Conservation (phyloP, 1,140 invertebrate genomes). For the Drosophila serrata region DNA sequence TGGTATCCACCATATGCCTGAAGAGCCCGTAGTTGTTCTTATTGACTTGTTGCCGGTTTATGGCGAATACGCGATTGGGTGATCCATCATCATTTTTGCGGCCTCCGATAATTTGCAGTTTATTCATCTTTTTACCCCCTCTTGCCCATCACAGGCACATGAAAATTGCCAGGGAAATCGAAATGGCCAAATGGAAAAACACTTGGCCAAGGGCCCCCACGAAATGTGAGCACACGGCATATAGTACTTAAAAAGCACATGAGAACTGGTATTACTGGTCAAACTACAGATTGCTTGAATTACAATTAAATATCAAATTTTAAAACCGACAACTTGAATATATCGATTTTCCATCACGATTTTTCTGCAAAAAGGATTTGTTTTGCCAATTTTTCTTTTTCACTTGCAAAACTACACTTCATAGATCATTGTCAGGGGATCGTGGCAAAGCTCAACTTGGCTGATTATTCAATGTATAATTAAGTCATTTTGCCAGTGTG, state of each 20-base stretch:
- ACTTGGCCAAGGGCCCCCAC: not conserved
- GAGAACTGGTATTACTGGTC: constrained; percentile 13
- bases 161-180: constrained; percentile 67
- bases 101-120: constrained; percentile 70
- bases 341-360: constrained; percentile 2
- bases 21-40: constrained; percentile 65
- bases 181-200: constrained; percentile 14
- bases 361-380: not conserved
- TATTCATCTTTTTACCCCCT: constrained; percentile 33
- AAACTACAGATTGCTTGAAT: constrained; percentile 2
- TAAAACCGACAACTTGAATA: constrained; percentile 8
- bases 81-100: constrained; percentile 77
- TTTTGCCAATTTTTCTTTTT: constrained; percentile 1
- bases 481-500: constrained; percentile 58
- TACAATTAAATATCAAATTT: constrained; percentile 22
- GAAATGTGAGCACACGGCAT: constrained; percentile 5
- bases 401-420: not conserved
- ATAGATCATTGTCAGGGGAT: constrained; percentile 53
- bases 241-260: constrained; percentile 1
- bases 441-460: not conserved
- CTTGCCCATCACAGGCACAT: constrained; percentile 22
- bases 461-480: constrained; percentile 71
- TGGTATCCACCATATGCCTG: constrained; percentile 40
- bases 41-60: constrained; percentile 81
- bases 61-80: constrained; percentile 75